Conservation (phyloP, 2,113 vertebrate species). For the Zapus hudsonius region DNA sequence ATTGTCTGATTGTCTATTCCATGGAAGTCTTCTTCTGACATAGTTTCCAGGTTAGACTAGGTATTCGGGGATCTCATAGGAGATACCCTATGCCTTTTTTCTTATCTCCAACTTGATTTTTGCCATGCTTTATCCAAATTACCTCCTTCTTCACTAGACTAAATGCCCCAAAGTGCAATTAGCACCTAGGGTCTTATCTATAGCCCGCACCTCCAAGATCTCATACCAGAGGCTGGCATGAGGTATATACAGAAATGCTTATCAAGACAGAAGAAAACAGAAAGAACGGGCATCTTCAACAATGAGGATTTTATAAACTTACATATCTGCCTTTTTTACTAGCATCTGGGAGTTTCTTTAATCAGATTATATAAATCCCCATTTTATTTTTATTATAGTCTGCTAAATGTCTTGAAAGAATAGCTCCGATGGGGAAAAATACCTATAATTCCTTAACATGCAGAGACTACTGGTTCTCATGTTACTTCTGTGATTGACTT, state of each 20-base stretch:
- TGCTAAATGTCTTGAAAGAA: constrained; percentile 24
- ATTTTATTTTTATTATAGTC: constrained; percentile 34
- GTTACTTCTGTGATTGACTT: constrained; percentile 44
- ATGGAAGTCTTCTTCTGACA: background rate
- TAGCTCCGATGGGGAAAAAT: constrained; percentile 3
- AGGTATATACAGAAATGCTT: background rate
- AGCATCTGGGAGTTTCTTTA: background rate
- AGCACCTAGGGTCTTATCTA: background rate
- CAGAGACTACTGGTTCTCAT: background rate
- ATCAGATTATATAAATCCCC: background rate
- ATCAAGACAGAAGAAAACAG: background rate
- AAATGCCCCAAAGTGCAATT: background rate
- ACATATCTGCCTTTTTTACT: background rate
- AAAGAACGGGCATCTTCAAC: background rate
- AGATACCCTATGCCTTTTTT: background rate
- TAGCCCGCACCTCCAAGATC: background rate
- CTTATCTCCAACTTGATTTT: background rate
- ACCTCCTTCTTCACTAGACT: background rate
- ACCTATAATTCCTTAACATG: background rate
- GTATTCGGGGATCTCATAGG: background rate
- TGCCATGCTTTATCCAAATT: background rate
- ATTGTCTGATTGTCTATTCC: background rate
- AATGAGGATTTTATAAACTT: constrained; percentile 4
- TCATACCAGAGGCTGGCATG: background rate
- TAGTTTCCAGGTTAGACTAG: background rate